Base-by-base conservation (phyloP, 2,113 vertebrate species). In the Condylura cristata region DNA sequence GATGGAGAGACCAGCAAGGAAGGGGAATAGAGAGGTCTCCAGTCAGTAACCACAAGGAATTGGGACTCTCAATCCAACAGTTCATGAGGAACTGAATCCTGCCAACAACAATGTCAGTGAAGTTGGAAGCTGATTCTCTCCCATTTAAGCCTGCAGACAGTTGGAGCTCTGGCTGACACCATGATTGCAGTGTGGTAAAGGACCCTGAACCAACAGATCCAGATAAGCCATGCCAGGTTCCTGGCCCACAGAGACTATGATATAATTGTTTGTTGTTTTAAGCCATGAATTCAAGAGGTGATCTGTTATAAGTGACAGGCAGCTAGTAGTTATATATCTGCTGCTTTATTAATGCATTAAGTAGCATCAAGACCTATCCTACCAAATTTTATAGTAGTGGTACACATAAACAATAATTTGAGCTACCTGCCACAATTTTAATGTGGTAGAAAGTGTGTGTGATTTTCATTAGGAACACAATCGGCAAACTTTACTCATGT, bases 331-430 rank as follows among this genome's bases (percentile, higher is more conserved):
- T 66, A 39, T 16, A 61, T 37, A 53, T 86, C 37, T 76, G 34
- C 26, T 71, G 78, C 20, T 70, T 92, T 90, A 63, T 34, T 76
- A 86, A 94, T 65, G 44, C 61, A 60, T 53, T 78, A 65, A 87
- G 79, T 63, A 83, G 82, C 8, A 74, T 51, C 37, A 60, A 44
- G 17, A 76, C 44, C 34, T 87, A 74, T n/a, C n/a, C 56, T 51
- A 66, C 65, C 37, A 24, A 79, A 74, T 74, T 80, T 80, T 85
- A 5, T 16, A 74, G 24, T 75, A 37, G 14, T 48, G 53, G 85
- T 34, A 48, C 12, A 46, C 37, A 46, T 53, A 58, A 61, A 51
- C 18, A 80, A 61, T 89, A 63, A 75, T 68, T 66, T 61, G 30
- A 61, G 83, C 68, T 72, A 60, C 20, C 28, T 88, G 48, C 30